Conservation (phyloP, 2,797 vertebrate genomes). For the Anomalospiza imberbis region DNA sequence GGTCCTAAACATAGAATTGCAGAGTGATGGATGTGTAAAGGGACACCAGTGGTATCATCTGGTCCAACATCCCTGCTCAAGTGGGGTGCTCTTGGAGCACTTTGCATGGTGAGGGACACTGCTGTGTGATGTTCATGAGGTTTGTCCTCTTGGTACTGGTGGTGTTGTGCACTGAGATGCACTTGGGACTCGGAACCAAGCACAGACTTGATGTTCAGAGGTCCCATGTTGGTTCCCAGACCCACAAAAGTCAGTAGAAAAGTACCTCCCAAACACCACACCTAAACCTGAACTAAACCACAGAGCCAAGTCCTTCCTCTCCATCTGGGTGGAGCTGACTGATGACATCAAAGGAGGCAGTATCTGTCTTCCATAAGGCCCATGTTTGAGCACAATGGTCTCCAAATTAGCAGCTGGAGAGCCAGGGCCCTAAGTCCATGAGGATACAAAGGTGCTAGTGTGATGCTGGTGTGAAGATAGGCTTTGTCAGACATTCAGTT, state of each 20-base stretch:
- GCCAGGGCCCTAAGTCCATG: background rate
- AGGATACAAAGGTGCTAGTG: accelerated
- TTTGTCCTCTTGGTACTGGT: background rate
- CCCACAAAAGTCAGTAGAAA: background rate
- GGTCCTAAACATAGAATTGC: background rate
- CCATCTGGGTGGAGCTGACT: background rate
- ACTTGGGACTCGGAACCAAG: background rate
- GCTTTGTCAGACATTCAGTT: background rate
- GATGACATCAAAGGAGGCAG: background rate
- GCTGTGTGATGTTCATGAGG: background rate
- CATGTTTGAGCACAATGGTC: background rate
- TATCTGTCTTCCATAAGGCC: background rate
- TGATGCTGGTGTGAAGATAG: background rate
- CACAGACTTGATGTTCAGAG: background rate
- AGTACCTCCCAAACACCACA: background rate
- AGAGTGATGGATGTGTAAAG: background rate
- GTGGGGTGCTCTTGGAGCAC: background rate
- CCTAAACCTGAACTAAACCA: background rate
- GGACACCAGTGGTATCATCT: background rate
- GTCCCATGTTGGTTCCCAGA: background rate
- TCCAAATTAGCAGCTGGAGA: background rate
- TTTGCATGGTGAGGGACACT: background rate
- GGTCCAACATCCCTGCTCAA: background rate
- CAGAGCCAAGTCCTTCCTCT: background rate
- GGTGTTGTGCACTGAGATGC: background rate